Conservation (phyloP, 2,888 invertebrate species). For the Lagria hirta region DNA sequence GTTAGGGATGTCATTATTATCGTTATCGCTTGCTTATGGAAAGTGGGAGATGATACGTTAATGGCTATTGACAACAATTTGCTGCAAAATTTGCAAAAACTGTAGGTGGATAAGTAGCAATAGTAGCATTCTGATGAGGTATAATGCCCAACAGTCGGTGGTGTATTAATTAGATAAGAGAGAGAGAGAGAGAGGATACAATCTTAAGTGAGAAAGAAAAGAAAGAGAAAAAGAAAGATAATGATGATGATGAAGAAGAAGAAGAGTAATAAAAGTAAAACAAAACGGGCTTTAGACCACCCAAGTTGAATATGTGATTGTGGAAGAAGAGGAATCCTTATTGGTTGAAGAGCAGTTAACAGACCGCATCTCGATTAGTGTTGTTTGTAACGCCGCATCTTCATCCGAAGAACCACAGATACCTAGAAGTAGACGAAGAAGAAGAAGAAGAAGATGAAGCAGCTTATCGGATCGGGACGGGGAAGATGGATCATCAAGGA, state of each 20-base stretch:
- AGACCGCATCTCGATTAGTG: conserved; percentile 44
- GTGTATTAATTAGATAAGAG: too few species aligned
- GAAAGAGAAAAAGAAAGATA: conserved; percentile 13
- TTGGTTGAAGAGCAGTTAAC: conserved; percentile 46
- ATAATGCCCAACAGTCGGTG: too few species aligned
- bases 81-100: too few species aligned
- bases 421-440: too few species aligned
- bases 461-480: too few species aligned
- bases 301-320: conserved; percentile 53
- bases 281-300: conserved; percentile 55
- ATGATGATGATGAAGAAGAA: too few species aligned
- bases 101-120: conserved; percentile 1
- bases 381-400: conserved; percentile 42
- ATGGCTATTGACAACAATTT: conserved; percentile 20
- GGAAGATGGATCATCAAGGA: too few species aligned
- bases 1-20: conserved; percentile 26
- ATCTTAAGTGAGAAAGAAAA: too few species aligned
- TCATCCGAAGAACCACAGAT: too few species aligned
- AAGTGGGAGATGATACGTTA: conserved; percentile 6
- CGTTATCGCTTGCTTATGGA: conserved; percentile 10
- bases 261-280: conserved; percentile 54
- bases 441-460: too few species aligned
- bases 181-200: too few species aligned
- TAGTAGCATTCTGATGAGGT: too few species aligned
- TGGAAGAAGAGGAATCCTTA: conserved; percentile 40